Evolutionary conservation across 2,113 vertebrate species (phyloP), one percentile per base, ranked within the genome.

Genomic region (Neodon shergylaensis): DNA sequence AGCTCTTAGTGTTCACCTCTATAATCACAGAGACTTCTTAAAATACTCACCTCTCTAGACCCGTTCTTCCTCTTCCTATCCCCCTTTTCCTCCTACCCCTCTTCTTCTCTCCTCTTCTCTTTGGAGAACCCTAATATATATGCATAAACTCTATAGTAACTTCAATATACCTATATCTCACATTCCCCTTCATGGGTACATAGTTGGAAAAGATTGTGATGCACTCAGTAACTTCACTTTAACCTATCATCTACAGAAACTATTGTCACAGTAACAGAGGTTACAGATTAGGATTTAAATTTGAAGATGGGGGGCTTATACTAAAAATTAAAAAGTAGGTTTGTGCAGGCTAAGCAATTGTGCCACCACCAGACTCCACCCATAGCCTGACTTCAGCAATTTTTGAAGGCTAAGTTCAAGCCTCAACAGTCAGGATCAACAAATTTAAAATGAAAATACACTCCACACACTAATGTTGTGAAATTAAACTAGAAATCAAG

Each of bases 401-500:
- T 93, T 68, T 90, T 39, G 28, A 42, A 22, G 26, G 42, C 52
- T 58, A 33, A 22, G 31, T 93, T 78, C 14, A 86, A 65, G 0
- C 1, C 36, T 31, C 77, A 85, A 78, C 28, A 85, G 54, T 47
- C 78, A 91, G 22, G 31, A 58, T 91, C 39, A 65, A 87, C 58
- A 96, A 91, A 87, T 58, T 33, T 39, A 82, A 95, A 81, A 52
- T n/a, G 14, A 70, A 11, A 94, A 31, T 81, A 77, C 61, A 28
- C 31, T 68, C 14, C 54, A 39, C 42, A 78, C 33, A 61, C 19
- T 68, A 61, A 68, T 26, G 54, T 24, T 65, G 66, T 39, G 19
- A 91, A 96, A 76, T 82, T 65, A 68, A 86, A 7, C 17, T 91
- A 94, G 17, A 81, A 86, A 87, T 91, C 52, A 81, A 49, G 5